Evolutionary conservation across 1,140 invertebrate species (phyloP).

Genomic region (Drosophila funebris): DNA sequence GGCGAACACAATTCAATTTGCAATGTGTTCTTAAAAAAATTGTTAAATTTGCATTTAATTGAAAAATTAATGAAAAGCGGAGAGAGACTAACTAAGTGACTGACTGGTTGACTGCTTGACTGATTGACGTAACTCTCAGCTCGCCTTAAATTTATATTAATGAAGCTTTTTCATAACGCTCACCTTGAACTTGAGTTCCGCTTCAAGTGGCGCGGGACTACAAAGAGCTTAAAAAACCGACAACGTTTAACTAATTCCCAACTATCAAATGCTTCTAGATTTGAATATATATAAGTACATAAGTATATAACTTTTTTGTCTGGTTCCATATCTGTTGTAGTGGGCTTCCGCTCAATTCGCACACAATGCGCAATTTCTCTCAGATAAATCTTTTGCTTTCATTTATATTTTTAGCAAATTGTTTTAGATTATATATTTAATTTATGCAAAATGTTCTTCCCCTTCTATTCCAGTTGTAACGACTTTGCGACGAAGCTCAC

Average conservation of each 20-base stretch:
- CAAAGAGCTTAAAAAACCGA: slow-evolving; percentile 9
- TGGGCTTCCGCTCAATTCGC: slow-evolving; percentile 47
- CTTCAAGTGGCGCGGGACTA: slow-evolving; percentile 8
- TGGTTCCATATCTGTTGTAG: slow-evolving; percentile 19
- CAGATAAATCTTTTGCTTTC: slow-evolving; percentile 53
- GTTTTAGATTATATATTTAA: slow-evolving; percentile 36
- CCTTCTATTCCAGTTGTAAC: slow-evolving; percentile 49
- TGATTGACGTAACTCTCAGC: slow-evolving; percentile 10
- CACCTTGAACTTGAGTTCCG: slow-evolving; percentile 74
- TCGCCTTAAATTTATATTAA: slow-evolving; percentile 27
- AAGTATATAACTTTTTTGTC: slow-evolving; percentile 20
- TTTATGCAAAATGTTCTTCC: slow-evolving; percentile 51
- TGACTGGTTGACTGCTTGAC: slow-evolving; percentile 3
- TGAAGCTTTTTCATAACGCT: slow-evolving; percentile 9
- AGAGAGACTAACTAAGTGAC: slow-evolving; percentile 12
- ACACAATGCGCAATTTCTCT: slow-evolving; percentile 67
- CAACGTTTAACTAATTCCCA: slow-evolving; percentile 23
- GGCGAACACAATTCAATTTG: slow-evolving; percentile 72
- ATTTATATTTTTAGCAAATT: slow-evolving; percentile 40
- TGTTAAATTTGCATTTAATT: slow-evolving; percentile 68
- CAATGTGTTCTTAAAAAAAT: slow-evolving; percentile 60
- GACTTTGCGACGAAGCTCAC: slow-evolving; percentile 21
- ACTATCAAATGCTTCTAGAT: not conserved
- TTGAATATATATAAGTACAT: not conserved
- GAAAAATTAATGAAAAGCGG: slow-evolving; percentile 52